Base-by-base conservation (phyloP, 2,113 vertebrate genomes). In the Onychostoma macrolepis region DNA sequence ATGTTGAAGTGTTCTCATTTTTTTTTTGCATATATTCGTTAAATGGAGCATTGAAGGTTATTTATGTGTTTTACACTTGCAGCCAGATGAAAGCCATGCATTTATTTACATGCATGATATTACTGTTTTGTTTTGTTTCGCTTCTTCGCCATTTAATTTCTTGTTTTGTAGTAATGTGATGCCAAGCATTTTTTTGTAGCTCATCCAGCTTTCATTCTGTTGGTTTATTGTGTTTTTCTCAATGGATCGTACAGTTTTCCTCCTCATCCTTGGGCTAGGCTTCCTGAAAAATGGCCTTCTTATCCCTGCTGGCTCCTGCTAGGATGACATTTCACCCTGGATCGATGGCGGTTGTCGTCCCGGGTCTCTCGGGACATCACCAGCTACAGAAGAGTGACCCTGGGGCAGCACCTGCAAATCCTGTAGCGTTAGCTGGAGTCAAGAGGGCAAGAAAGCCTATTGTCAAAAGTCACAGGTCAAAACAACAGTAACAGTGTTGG, bases 201-300 rank as follows among this genome's bases (percentile, higher is more conserved):
- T 80, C 12, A 80, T 80, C 21, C 19, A 41, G 71, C 24, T 61
- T 61, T 1, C 36, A 74, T n/a, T 21, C 21, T 41, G 19, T 74
- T 12, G 36, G 38, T 41, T 74, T 21, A 41, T 63, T 61, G 38
- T 30, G 38, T 69, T 50, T 61, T 50, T 83, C 38, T 69, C 21
- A 17, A 41, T 43, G 24, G 41, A 63, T 67, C 63, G 67, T 81
- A 4, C 84, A 87, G n/a, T 79, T 89, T 61, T 43, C 63, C 26
- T 45, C 77, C n/a, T 36, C 24, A 45, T 90, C 21, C 81, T 38
- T 90, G 90, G 89, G 76, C 85, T 87, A 87, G 78, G 79, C 41
- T 90, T 80, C 72, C 88, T 89, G 90, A 78, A 86, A 90, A 91
- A 91, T 92, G 88, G 84, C 56, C 78, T 65, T 45, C 81, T 88